Base-by-base conservation (phyloP, 2,888 invertebrate genomes). In the Microplitis deprimator region DNA sequence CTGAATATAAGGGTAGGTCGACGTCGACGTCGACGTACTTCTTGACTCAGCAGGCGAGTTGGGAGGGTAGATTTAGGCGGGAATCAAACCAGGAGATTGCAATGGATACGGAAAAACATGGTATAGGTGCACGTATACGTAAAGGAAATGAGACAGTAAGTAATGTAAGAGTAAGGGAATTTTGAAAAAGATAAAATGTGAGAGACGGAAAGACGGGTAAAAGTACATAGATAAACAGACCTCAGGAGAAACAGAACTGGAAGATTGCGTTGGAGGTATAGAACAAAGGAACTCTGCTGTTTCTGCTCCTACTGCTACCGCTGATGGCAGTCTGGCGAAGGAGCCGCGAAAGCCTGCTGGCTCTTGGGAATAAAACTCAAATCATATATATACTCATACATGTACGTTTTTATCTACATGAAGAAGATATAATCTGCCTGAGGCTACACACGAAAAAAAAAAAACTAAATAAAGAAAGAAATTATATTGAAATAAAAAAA, bases 181-280 rank as follows among this genome's bases (percentile, higher is more conserved):
- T 29, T 29, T 65, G 20, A 65, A 65, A 65, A 65, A 65, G 38
- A 65, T 13, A 65, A 29, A 29, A 20, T 13, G 29, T 65, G 65
- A 69, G 20, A 38, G 68, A 69, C 29, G 59, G 50, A 71, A 39
- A 70, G 50, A 73, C 62, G 73, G 73, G 77, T 79, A 73, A 77
- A 77, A 79, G 81, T 83, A 83, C 81, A 81, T 81, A 83, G 83
- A 84, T 83, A 84, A 83, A 83, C 82, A 81, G 78, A 80, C 81
- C 81, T 84, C 81, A 80, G 79, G 81, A 83, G 82, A 80, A 77
- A 81, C 74, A 68, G 41, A 68, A 75, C 78, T 75, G 75, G 68
- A 80, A 80, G 81, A 83, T 83, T 81, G 80, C 80, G 79, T 77
- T 73, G 75, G 50, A 77, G 75, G n/a, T 76, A 76, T 81, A 75